Conservation (phyloP, 2,797 vertebrate genomes). For the Poeciliopsis turneri region DNA sequence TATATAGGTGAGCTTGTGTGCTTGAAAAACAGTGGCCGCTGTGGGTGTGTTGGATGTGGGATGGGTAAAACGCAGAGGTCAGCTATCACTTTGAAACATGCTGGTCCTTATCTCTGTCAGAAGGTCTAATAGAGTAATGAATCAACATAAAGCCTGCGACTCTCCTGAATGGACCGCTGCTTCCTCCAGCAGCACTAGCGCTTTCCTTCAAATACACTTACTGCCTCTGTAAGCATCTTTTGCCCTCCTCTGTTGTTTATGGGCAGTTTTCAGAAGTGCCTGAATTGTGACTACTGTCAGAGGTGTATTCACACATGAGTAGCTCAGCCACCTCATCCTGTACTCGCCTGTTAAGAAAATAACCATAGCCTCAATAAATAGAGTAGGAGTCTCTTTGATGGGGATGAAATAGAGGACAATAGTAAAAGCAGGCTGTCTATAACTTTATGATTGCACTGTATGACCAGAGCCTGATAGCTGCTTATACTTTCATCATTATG, state of each 20-base stretch:
- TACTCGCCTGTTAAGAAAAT: conserved; percentile 51
- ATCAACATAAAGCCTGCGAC: conserved; percentile 73
- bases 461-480: conserved; percentile 30
- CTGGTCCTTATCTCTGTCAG: conserved; percentile 81
- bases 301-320: conserved; percentile 66
- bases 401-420: conserved; percentile 32
- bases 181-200: conserved; percentile 58
- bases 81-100: conserved; percentile 83
- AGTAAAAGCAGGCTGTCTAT: conserved; percentile 31
- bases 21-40: conserved; percentile 50
- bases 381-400: conserved; percentile 21
- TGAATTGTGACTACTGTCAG: conserved; percentile 68
- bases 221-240: conserved; percentile 75
- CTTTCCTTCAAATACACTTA: conserved; percentile 62
- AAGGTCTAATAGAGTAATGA: conserved; percentile 80
- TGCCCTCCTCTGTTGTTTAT: conserved; percentile 62
- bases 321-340: conserved; percentile 25
- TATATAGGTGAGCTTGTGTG: conserved; percentile 22
- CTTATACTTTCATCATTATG: conserved; percentile 20
- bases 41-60: conserved; percentile 39
- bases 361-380: conserved; percentile 28
- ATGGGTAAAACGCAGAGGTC: conserved; percentile 78
- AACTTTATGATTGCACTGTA: conserved; percentile 38
- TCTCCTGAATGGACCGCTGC: conserved; percentile 65
- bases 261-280: conserved; percentile 53